phyloP scores from a whole-genome alignment of 1,140 invertebrate genomes.

The Tenebrio molitor region DNA sequence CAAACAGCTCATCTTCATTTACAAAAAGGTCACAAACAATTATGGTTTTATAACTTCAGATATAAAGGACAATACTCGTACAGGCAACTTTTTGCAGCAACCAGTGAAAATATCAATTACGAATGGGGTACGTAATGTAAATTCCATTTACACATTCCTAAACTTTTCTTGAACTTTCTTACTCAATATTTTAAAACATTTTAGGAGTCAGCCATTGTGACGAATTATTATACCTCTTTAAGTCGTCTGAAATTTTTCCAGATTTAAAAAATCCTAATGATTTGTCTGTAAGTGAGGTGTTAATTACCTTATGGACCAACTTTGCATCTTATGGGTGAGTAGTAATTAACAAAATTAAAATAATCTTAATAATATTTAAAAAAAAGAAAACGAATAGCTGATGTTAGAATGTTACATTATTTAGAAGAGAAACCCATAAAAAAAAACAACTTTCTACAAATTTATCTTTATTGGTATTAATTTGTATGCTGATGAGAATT shows the following conservation, averaged over 20 bases:
- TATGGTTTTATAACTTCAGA: slow-evolving; percentile 56
- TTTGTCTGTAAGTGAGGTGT: slow-evolving; percentile 39
- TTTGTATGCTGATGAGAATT: no score
- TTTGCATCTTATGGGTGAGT: slow-evolving; percentile 48
- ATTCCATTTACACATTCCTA: neutral
- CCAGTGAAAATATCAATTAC: slow-evolving; percentile 46
- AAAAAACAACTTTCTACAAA: no score
- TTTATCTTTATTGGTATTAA: no score
- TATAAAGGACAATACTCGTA: slow-evolving; percentile 51
- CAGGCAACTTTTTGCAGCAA: slow-evolving; percentile 47
- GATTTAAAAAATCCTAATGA: slow-evolving; percentile 21
- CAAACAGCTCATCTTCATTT: slow-evolving; percentile 55
- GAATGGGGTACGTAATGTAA: slow-evolving; percentile 50
- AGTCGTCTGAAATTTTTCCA: slow-evolving; percentile 46
- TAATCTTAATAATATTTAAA: neutral
- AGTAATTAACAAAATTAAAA: neutral
- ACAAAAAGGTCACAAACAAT: slow-evolving; percentile 29
- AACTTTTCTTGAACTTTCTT: neutral
- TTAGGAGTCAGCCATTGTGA: slow-evolving; percentile 45
- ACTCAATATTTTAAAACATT: no score
- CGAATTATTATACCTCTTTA: slow-evolving; percentile 49
- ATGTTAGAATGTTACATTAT: no score
- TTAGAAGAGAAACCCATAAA: no score
- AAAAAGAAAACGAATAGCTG: no score
- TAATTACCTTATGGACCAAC: slow-evolving; percentile 49